A percentile compares a stretch with the other conserved stretches of the same genome.
Evolutionary conservation across 2,888 invertebrate species (phyloP).

Genomic region (Barypeithes pellucidus): DNA sequence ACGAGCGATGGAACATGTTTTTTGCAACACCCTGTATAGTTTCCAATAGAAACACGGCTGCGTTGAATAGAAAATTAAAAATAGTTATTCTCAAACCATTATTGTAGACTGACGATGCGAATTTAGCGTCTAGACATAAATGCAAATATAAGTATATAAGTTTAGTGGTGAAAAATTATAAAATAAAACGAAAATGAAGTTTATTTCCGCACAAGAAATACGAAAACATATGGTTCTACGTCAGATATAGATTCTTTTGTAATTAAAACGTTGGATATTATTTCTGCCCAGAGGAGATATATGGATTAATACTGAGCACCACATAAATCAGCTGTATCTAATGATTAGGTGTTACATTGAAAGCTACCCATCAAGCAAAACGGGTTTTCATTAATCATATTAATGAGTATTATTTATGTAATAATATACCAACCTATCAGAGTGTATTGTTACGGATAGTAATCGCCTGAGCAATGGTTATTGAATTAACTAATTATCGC

Average conservation of each 20-base stretch:
- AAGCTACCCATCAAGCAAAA: slow-evolving; percentile 17
- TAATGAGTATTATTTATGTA: slow-evolving; percentile 14
- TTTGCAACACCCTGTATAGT: no score
- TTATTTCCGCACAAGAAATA: not conserved
- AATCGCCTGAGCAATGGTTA: not conserved
- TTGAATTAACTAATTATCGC: slow-evolving; percentile 2
- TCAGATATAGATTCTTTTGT: not conserved
- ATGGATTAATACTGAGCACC: not conserved
- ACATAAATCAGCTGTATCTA: slow-evolving; percentile 10
- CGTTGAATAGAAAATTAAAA: no score
- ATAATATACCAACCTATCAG: slow-evolving; percentile 12
- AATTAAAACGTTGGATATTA: not conserved
- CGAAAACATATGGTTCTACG: not conserved
- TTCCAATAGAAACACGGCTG: no score
- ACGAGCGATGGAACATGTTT: no score
- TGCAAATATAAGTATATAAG: no score
- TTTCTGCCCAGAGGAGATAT: not conserved
- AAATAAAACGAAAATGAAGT: no score
- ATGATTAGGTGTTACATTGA: slow-evolving; percentile 20
- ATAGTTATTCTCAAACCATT: no score
- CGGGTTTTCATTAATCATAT: slow-evolving; percentile 17
- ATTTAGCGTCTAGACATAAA: no score
- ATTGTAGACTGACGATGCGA: no score
- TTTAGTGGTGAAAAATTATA: no score
- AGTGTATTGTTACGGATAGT: slow-evolving; percentile 9